phyloP scores from a whole-genome alignment of 1,140 invertebrate species.

The Drosophila mayri region DNA sequence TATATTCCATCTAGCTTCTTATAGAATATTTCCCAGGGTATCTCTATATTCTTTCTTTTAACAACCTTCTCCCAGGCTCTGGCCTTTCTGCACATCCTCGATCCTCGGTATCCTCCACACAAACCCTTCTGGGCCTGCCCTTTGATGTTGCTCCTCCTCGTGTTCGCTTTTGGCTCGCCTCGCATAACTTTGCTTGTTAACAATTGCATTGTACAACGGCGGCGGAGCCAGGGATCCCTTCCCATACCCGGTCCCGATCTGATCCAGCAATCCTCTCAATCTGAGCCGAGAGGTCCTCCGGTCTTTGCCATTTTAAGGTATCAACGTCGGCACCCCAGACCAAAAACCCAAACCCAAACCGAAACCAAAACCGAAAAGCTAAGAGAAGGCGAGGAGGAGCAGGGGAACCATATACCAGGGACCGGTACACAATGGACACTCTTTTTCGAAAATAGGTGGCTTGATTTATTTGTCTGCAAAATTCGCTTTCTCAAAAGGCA shows the following conservation, averaged over 20 bases:
- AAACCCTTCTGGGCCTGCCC: slow-evolving; percentile 59
- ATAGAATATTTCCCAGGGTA: not conserved
- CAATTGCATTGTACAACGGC: slow-evolving; percentile 78
- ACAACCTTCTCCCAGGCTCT: slow-evolving; percentile 14
- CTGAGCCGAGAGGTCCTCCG: slow-evolving; percentile 51
- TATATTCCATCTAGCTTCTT: not conserved
- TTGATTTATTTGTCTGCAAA: slow-evolving; percentile 84
- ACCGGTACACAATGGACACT: slow-evolving; percentile 77
- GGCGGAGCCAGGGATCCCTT: slow-evolving; percentile 9
- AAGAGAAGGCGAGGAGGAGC: not conserved
- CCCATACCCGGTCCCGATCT: slow-evolving; percentile 20
- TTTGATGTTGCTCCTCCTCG: slow-evolving; percentile 71
- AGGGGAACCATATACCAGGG: slow-evolving; percentile 20
- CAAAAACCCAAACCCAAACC: slow-evolving; percentile 26
- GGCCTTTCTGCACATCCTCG: slow-evolving; percentile 32
- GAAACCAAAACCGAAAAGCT: slow-evolving; percentile 19
- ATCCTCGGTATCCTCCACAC: slow-evolving; percentile 49
- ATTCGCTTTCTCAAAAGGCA: slow-evolving; percentile 83
- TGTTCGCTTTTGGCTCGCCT: slow-evolving; percentile 58
- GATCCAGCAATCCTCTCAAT: slow-evolving; percentile 68
- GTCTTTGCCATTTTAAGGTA: slow-evolving; percentile 79
- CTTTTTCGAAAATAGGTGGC: slow-evolving; percentile 77
- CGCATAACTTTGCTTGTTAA: slow-evolving; percentile 83
- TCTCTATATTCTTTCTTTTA: slow-evolving; percentile 1
- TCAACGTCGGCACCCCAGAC: slow-evolving; percentile 71